Conservation (phyloP, 2,113 vertebrate genomes). For the Gymnogyps californianus region DNA sequence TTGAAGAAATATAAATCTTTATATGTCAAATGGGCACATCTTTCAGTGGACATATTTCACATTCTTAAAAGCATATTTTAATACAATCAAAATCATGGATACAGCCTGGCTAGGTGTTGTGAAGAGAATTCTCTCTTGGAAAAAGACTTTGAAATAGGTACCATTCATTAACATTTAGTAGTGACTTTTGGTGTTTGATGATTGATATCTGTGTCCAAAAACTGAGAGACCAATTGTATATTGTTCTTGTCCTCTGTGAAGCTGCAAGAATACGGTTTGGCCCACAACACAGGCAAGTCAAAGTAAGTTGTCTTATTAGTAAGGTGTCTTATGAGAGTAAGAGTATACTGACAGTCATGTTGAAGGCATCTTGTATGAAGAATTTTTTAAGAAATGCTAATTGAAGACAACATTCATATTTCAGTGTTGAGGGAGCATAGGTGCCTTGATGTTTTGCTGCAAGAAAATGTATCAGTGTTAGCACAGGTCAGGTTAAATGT, state of each 20-base stretch:
- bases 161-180: background rate
- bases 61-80: background rate
- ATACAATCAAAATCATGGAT: background rate
- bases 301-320: background rate
- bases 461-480: background rate
- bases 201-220: background rate
- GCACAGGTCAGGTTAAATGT: background rate
- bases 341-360: background rate
- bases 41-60: background rate
- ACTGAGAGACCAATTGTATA: background rate
- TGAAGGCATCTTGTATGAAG: background rate
- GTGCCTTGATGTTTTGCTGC: background rate
- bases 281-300: background rate
- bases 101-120: background rate
- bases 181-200: background rate
- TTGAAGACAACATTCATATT: background rate
- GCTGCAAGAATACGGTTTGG: background rate
- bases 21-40: background rate
- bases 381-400: background rate
- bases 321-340: background rate
- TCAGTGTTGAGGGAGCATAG: background rate
- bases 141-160: background rate
- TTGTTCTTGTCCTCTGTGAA: background rate
- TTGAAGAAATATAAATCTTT: background rate
- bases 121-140: background rate